Percentiles rank a stretch among this genome's conserved stretches.
Conservation (phyloP, 2,888 invertebrate species). For the Boloria euphrosyne region DNA sequence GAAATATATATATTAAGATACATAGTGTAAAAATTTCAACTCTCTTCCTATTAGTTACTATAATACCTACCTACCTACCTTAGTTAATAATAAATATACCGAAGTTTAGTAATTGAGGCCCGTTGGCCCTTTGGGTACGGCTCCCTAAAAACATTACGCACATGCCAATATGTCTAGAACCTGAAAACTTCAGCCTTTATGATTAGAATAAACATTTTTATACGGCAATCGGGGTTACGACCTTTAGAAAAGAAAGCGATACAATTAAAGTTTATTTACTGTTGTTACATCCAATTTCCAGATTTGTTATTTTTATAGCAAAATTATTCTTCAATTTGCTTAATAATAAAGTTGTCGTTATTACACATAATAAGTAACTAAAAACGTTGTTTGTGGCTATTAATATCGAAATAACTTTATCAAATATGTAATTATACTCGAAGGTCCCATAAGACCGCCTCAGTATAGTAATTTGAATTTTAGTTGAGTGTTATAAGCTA, state of each 20-base stretch:
- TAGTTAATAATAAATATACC: too few relatives aligned
- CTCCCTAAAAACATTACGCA: not conserved
- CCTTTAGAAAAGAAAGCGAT: not conserved
- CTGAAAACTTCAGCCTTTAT: too few relatives aligned
- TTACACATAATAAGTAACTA: constrained; percentile 8
- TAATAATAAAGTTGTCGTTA: constrained; percentile 14
- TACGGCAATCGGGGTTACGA: too few relatives aligned
- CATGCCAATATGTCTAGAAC: not conserved
- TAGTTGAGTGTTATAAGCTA: constrained; percentile 23
- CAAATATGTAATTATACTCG: constrained; percentile 22
- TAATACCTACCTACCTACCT: too few relatives aligned
- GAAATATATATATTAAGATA: too few relatives aligned
- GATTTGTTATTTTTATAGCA: too few relatives aligned
- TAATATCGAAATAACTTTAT: constrained; percentile 21
- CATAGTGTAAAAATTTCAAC: too few relatives aligned
- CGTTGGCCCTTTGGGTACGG: not conserved
- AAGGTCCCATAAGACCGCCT: constrained; percentile 21
- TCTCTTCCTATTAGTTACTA: too few relatives aligned
- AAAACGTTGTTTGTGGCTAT: constrained; percentile 3
- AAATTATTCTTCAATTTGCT: not conserved
- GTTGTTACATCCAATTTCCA: too few relatives aligned
- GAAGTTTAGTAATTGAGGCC: too few relatives aligned
- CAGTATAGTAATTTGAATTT: constrained; percentile 22
- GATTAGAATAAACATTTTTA: too few relatives aligned
- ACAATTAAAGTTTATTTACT: too few relatives aligned